Evolutionary conservation across 2,888 invertebrate genomes (phyloP).

Genomic region (Xestia rhomboidea): DNA sequence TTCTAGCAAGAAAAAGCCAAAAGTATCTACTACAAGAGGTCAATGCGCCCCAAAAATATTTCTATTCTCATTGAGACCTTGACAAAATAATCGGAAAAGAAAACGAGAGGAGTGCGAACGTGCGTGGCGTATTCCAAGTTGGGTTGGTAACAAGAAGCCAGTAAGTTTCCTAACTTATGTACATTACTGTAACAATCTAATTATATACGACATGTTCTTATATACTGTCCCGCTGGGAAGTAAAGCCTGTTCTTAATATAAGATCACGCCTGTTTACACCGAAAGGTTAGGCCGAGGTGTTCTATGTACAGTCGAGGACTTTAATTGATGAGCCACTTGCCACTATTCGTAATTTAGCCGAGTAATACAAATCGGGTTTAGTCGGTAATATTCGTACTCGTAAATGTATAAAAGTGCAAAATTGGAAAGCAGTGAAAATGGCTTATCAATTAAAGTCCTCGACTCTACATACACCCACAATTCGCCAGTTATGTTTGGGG

Average conservation of each 20-base stretch:
- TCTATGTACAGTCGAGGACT: no score
- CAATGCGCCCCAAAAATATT: neutral
- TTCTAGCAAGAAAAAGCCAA: no score
- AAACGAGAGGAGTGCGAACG: neutral
- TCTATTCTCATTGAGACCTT: neutral
- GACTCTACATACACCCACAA: neutral
- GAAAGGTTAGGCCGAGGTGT: neutral
- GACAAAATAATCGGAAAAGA: conserved; percentile 12
- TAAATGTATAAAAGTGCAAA: no score
- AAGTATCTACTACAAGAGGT: no score
- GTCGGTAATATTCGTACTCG: no score
- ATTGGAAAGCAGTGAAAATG: no score
- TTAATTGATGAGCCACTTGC: no score
- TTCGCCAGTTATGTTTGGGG: neutral
- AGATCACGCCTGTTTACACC: neutral
- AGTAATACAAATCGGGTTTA: no score
- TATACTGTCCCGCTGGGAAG: neutral
- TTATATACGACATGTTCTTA: neutral
- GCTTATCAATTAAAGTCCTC: no score
- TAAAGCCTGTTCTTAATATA: neutral
- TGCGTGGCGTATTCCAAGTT: neutral
- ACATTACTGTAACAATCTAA: conserved; percentile 19
- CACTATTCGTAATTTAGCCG: no score
- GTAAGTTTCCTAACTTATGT: conserved; percentile 4
- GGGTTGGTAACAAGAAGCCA: conserved; percentile 14